Conservation (phyloP, 2,888 invertebrate genomes). For the Apoderus coryli region DNA sequence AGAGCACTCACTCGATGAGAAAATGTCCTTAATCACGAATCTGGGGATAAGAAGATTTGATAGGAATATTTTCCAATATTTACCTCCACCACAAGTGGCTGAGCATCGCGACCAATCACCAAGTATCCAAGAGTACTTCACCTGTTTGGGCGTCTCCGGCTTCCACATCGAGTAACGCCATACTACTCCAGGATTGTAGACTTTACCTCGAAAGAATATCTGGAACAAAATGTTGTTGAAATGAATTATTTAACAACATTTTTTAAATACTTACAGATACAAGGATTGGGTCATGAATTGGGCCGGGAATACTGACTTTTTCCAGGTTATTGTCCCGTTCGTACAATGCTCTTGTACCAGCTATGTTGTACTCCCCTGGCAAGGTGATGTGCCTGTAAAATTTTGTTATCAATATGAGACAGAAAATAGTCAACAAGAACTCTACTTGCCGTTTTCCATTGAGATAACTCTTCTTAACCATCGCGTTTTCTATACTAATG, state of each 20-base stretch:
- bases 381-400: constrained; percentile 45
- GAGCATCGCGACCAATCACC: constrained; percentile 72
- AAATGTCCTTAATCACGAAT: no score
- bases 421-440: constrained; percentile 2
- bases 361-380: constrained; percentile 71
- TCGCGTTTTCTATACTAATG: constrained; percentile 60
- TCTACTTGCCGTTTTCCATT: constrained; percentile 56
- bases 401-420: no score
- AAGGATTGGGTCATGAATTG: constrained; percentile 64
- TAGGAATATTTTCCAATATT: no score
- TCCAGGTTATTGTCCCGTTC: constrained; percentile 66
- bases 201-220: constrained; percentile 58
- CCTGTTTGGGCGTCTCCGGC: constrained; percentile 39
- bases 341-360: constrained; percentile 66
- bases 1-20: no score
- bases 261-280: constrained; percentile 50
- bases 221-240: constrained; percentile 23
- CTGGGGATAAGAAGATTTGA: constrained; percentile 1
- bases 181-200: constrained; percentile 64
- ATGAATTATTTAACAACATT: constrained; percentile 3
- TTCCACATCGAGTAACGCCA: constrained; percentile 72
- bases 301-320: constrained; percentile 67
- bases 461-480: constrained; percentile 55
- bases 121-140: constrained; percentile 57
- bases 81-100: constrained; percentile 58